Evolutionary conservation across 1,140 invertebrate genomes (phyloP).

Genomic region (Drosophila auraria): DNA sequence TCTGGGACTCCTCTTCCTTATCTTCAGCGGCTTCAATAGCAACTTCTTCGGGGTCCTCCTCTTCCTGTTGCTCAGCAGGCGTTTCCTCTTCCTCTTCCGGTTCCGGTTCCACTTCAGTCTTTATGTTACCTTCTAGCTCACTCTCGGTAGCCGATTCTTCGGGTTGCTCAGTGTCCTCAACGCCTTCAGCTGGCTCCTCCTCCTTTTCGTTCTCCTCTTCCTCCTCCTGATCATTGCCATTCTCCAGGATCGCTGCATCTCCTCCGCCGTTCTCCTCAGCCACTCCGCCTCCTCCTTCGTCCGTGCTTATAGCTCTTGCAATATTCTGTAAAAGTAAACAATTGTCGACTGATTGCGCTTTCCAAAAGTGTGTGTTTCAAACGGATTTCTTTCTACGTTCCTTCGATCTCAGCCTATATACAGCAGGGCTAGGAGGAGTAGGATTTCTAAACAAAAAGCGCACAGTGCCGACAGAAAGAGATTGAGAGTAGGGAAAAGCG

Average conservation of each 20-base stretch:
- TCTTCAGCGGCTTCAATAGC: constrained; percentile 14
- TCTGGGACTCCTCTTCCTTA: not conserved
- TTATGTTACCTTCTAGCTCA: constrained; percentile 34
- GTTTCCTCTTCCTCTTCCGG: constrained; percentile 18
- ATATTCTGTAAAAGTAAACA: constrained; percentile 85
- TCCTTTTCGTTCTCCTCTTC: constrained; percentile 18
- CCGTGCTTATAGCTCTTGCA: constrained; percentile 70
- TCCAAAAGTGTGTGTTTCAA: constrained; percentile 35
- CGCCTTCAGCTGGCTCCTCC: constrained; percentile 6
- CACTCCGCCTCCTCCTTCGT: constrained; percentile 27
- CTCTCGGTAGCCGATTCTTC: constrained; percentile 15
- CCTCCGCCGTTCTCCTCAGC: not conserved
- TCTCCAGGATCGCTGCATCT: constrained; percentile 26
- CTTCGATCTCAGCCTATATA: constrained; percentile 47
- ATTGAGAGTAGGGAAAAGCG: constrained; percentile 10
- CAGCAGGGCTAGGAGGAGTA: too few species aligned
- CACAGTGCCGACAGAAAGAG: constrained; percentile 24
- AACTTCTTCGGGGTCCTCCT: constrained; percentile 4
- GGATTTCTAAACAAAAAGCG: constrained; percentile 44
- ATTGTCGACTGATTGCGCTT: constrained; percentile 85
- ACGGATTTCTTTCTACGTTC: constrained; percentile 31
- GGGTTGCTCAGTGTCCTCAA: constrained; percentile 8
- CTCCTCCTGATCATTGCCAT: constrained; percentile 31
- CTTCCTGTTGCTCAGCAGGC: not conserved
- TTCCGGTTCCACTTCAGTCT: constrained; percentile 32